Evolutionary conservation across 2,888 invertebrate genomes (phyloP), one percentile per base, ranked within the genome.

Genomic region (Melanophora roralis): DNA sequence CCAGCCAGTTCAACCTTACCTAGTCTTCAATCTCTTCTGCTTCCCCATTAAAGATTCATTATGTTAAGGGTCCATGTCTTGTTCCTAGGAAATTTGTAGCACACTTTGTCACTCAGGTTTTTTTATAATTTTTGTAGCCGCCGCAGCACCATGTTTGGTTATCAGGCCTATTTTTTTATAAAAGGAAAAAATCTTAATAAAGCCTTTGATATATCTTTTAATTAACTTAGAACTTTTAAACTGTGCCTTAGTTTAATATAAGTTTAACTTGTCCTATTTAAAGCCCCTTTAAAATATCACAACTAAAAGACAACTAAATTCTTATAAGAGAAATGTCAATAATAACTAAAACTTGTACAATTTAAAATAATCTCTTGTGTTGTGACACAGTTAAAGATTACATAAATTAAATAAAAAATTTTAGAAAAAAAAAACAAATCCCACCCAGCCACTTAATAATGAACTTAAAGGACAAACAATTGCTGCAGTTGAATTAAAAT

Each of bases 291-390:
- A 14, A 49, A n/a, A 23, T 34, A 51, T 32, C 34, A 65, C 3
- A 27, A 27, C 3, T 3, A 45, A 45, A 9, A 53, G 43, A 45
- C 32, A 72, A 27, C 27, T 27, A 32, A 21, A n/a, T n/a, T n/a
- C n/a, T n/a, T n/a, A n/a, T n/a, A 43, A 27, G 21, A 59, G 51
- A 60, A 49, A 59, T 67, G 59, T 60, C 67, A 74, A 74, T 67
- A 74, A 45, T 67, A 65, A 59, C 51, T 43, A 59, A 32, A 40
- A 59, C 14, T 16, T 38, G 21, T 12, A 57, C 12, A 59, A 68
- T 75, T 59, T 68, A 40, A 27, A 49, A 64, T 62, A 76, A 62
- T 62, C 75, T 68, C 68, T 62, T 55, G 62, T 69, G 60, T 40
- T 55, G 75, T 69, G 75, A 69, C 59, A 67, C 27, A 68, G 36